These are phyloP conservation scores for Strix occidentalis DNA, from an alignment of 2,797 vertebrate species.

Conservation along the genomic window DNA sequence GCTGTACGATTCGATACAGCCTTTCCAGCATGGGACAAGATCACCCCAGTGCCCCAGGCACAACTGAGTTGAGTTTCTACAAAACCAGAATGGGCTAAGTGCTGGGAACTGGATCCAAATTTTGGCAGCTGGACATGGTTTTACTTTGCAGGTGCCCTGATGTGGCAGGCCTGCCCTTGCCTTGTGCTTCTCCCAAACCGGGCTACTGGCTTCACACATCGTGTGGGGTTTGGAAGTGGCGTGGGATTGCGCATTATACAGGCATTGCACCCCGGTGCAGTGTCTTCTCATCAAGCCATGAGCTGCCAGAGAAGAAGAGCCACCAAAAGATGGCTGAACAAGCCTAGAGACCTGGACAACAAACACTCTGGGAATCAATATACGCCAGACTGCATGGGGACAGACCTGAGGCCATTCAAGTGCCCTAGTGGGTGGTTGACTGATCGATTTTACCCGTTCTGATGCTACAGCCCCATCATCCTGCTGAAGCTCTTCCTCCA, in stretches of 20 bases:
- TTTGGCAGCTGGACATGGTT: neutral
- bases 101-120: neutral
- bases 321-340: neutral
- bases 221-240: neutral
- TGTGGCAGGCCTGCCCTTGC: neutral
- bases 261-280: neutral
- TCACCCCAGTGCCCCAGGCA: neutral
- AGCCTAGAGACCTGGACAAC: neutral
- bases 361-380: neutral
- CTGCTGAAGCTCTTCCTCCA: neutral
- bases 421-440: neutral
- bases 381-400: neutral
- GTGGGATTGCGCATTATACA: rapidly evolving
- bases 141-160: neutral
- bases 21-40: neutral
- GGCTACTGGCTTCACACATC: neutral
- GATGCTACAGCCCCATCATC: neutral
- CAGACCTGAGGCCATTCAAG: neutral
- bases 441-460: neutral
- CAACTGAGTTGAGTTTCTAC: neutral
- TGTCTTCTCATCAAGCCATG: neutral
- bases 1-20: neutral
- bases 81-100: neutral
- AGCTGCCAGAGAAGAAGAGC: neutral
- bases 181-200: neutral